Conservation (phyloP, 2,797 vertebrate genomes). For the Rhabdomys pumilio region DNA sequence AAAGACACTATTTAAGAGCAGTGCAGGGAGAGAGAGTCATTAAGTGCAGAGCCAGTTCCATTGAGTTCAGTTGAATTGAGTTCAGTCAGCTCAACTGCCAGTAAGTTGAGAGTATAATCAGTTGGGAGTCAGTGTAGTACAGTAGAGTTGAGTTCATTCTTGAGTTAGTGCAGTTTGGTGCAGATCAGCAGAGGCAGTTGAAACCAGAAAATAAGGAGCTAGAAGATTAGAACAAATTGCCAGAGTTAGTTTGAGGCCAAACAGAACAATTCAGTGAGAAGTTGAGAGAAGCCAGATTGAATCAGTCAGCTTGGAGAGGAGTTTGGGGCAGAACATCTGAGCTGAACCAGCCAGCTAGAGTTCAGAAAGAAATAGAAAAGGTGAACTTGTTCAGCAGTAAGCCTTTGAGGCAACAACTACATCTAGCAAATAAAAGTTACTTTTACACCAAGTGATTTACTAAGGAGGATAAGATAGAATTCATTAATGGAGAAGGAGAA, state of each 20-base stretch:
- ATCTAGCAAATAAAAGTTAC: background rate
- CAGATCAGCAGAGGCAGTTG: background rate
- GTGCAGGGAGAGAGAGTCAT: background rate
- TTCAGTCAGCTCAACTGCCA: background rate
- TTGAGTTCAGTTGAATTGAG: too few species aligned
- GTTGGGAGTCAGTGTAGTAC: background rate
- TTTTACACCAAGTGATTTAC: background rate
- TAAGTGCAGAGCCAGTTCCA: background rate
- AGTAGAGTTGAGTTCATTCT: background rate
- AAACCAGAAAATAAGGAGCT: background rate
- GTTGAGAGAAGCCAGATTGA: background rate
- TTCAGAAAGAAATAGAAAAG: background rate
- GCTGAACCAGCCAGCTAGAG: background rate
- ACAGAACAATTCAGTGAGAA: background rate
- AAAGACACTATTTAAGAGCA: background rate
- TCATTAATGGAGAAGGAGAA: background rate
- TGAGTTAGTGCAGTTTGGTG: background rate
- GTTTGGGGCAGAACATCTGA: background rate
- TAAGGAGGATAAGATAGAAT: background rate
- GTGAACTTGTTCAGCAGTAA: background rate
- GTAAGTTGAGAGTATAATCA: background rate
- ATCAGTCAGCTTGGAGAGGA: background rate
- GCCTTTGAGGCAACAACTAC: background rate
- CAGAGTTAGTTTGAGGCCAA: background rate
- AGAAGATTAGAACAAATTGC: background rate